phyloP scores from a whole-genome alignment of 1,140 invertebrate species.

The Bombus difficillimus region DNA sequence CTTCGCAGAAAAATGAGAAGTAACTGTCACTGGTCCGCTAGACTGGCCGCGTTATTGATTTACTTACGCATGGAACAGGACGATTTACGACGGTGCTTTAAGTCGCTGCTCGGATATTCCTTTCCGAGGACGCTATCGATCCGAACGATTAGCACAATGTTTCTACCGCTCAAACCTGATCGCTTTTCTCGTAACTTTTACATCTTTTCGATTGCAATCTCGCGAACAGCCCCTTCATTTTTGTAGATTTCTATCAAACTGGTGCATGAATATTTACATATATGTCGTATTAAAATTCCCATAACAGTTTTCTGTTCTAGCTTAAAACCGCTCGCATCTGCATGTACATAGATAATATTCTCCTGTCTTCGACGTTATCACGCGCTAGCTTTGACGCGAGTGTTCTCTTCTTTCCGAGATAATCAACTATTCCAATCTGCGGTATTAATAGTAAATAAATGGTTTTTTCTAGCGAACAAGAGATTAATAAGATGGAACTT shows the following conservation, averaged over 20 bases:
- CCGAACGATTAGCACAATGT: not conserved
- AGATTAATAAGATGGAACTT: not conserved
- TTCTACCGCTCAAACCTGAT: not conserved
- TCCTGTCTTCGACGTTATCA: not conserved
- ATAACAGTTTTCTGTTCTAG: not conserved
- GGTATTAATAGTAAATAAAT: not conserved
- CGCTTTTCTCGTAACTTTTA: not conserved
- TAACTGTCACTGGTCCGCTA: no score
- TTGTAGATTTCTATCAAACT: not conserved
- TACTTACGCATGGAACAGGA: not conserved
- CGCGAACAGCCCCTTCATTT: not conserved
- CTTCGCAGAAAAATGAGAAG: not conserved
- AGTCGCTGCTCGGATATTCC: not conserved
- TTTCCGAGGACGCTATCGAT: not conserved
- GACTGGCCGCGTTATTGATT: not conserved
- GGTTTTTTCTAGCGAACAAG: not conserved
- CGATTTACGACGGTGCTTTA: constrained; percentile 44
- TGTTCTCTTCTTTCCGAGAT: not conserved
- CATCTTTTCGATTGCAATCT: not conserved
- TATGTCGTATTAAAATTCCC: not conserved
- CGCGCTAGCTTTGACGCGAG: no score
- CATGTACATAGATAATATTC: not conserved
- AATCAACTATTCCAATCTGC: not conserved
- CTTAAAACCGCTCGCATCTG: not conserved
- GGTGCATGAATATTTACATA: constrained; percentile 5